Conservation (phyloP, 2,888 invertebrate genomes). For the Drosophila limbata region DNA sequence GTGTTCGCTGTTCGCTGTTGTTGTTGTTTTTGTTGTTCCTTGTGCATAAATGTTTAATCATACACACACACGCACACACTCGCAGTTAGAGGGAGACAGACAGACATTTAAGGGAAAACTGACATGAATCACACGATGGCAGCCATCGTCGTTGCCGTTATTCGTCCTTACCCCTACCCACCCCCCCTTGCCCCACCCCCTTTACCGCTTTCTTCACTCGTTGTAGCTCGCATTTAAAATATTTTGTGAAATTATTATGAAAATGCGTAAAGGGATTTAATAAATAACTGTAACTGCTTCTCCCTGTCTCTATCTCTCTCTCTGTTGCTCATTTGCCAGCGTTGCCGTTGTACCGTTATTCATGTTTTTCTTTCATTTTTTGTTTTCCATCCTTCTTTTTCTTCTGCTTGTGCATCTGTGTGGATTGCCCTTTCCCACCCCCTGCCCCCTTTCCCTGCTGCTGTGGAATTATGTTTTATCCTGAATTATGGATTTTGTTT, state of each 20-base stretch:
- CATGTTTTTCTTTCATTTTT: constrained; percentile 42
- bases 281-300: constrained; percentile 84
- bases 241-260: constrained; percentile 83
- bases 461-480: constrained; percentile 83
- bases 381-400: constrained; percentile 53
- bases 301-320: not conserved
- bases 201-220: not conserved
- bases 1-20: constrained; percentile 29
- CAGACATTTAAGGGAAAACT: constrained; percentile 36
- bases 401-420: constrained; percentile 67
- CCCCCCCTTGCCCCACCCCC: not conserved
- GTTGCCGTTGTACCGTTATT: constrained; percentile 53
- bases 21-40: constrained; percentile 36
- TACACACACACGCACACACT: constrained; percentile 43
- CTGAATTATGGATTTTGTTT: constrained; percentile 84
- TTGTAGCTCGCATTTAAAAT: constrained; percentile 69
- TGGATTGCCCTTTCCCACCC: constrained; percentile 37
- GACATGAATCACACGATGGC: constrained; percentile 76
- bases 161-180: not conserved
- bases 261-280: constrained; percentile 84
- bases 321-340: constrained; percentile 44
- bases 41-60: constrained; percentile 73
- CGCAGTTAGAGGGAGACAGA: constrained; percentile 10
- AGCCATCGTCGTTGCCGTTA: constrained; percentile 46
- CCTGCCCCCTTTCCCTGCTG: constrained; percentile 22